phyloP scores from a whole-genome alignment of 2,888 invertebrate species.

The Agriopis aurantiaria region DNA sequence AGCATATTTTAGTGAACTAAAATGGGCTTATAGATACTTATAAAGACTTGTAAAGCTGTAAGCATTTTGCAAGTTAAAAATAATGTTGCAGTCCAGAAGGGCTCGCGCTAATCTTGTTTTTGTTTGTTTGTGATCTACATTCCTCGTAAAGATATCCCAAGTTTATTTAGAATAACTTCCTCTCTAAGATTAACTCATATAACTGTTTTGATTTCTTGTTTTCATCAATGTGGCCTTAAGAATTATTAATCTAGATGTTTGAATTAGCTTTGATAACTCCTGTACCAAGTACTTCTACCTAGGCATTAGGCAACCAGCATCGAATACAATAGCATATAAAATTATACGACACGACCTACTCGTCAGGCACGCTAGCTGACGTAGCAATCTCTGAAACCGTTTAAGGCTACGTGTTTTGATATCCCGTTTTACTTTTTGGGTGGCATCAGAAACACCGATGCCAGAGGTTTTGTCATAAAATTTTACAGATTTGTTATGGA shows the following conservation, averaged over 20 bases:
- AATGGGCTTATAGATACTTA: too few species aligned
- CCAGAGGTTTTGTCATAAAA: neutral
- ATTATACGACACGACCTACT: conserved; percentile 62
- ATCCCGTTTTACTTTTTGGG: conserved; percentile 18
- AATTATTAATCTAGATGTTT: conserved; percentile 1
- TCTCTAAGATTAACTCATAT: neutral
- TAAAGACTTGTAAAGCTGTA: too few species aligned
- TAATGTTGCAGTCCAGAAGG: neutral
- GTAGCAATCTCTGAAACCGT: conserved; percentile 53
- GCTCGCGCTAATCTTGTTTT: neutral
- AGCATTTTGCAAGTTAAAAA: neutral
- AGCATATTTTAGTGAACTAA: too few species aligned
- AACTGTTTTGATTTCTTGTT: neutral
- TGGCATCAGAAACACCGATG: conserved; percentile 8
- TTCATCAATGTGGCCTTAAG: neutral
- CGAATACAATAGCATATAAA: conserved; percentile 70
- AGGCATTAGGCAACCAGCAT: conserved; percentile 30
- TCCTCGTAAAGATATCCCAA: neutral
- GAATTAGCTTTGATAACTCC: conserved; percentile 33
- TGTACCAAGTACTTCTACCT: conserved; percentile 15
- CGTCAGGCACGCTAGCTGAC: conserved; percentile 60
- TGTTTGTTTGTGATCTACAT: neutral
- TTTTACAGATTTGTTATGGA: too few species aligned
- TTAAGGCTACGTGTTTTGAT: conserved; percentile 27
- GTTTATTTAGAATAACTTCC: too few species aligned